phyloP scores from a whole-genome alignment of 2,888 invertebrate species.

The Cosmia trapezina region DNA sequence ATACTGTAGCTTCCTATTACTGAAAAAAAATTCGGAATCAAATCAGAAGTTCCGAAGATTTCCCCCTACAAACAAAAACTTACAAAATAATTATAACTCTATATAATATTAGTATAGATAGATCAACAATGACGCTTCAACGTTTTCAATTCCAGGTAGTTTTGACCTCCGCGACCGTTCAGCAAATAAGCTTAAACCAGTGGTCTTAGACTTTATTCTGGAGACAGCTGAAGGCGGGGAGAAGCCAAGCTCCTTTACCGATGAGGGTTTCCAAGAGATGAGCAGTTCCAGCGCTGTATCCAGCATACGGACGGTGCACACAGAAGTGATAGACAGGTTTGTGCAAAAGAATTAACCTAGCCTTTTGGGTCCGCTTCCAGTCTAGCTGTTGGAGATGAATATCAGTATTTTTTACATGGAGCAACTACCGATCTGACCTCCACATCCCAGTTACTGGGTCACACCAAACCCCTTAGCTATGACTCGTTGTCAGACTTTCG shows the following conservation, averaged over 20 bases:
- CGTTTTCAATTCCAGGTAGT: conserved; percentile 72
- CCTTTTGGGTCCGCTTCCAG: no score
- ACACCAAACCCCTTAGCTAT: background rate
- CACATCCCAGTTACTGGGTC: background rate
- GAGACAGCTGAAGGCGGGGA: conserved; percentile 76
- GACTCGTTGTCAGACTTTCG: background rate
- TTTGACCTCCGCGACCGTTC: conserved; percentile 84
- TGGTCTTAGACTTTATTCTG: conserved; percentile 76
- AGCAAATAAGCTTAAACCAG: conserved; percentile 72
- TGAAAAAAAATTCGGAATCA: no score
- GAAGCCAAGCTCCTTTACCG: conserved; percentile 79
- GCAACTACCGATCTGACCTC: background rate
- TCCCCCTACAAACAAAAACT: no score
- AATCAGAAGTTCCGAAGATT: no score
- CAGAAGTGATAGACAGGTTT: conserved; percentile 80
- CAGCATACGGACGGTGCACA: conserved; percentile 78
- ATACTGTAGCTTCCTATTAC: no score
- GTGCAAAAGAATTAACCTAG: background rate
- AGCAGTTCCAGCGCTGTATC: conserved; percentile 80
- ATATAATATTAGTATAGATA: no score
- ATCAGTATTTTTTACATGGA: background rate
- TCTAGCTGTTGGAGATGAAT: background rate
- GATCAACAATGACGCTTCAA: background rate
- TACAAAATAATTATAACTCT: no score
- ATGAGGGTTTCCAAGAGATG: conserved; percentile 87